Conservation (phyloP, 2,797 vertebrate genomes). For the Salmo trutta region DNA sequence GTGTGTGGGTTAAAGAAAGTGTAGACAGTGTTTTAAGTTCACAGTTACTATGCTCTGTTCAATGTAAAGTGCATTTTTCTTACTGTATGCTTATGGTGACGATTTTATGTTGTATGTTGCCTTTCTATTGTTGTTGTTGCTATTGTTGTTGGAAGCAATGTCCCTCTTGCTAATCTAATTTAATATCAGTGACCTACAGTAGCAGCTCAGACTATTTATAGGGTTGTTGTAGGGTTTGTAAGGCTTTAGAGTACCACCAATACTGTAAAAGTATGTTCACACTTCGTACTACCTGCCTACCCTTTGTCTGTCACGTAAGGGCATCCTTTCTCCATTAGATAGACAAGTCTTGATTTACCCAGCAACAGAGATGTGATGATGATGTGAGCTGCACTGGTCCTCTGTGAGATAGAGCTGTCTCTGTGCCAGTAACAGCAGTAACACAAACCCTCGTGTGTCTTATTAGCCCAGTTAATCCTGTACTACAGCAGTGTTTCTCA, state of each 20-base stretch:
- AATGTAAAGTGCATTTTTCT: no score
- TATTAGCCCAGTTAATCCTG: background rate
- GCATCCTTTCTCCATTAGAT: background rate
- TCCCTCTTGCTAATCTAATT: background rate
- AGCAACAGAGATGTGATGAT: background rate
- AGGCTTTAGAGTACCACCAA: background rate
- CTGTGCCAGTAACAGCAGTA: background rate
- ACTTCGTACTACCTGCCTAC: no score
- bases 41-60: no score
- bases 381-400: background rate
- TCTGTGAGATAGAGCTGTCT: background rate
- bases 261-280: no score
- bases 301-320: background rate
- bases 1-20: background rate
- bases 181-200: background rate
- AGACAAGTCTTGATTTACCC: background rate
- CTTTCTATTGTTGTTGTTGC: background rate
- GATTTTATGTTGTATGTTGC: no score
- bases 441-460: background rate
- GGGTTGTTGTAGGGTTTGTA: background rate
- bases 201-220: background rate
- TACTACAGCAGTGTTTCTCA: no score
- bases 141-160: background rate
- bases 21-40: no score
- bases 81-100: no score